A percentile compares a stretch with the other conserved stretches of the same genome.
Conservation (phyloP, 2,888 invertebrate genomes). For the Ormia ochracea region DNA sequence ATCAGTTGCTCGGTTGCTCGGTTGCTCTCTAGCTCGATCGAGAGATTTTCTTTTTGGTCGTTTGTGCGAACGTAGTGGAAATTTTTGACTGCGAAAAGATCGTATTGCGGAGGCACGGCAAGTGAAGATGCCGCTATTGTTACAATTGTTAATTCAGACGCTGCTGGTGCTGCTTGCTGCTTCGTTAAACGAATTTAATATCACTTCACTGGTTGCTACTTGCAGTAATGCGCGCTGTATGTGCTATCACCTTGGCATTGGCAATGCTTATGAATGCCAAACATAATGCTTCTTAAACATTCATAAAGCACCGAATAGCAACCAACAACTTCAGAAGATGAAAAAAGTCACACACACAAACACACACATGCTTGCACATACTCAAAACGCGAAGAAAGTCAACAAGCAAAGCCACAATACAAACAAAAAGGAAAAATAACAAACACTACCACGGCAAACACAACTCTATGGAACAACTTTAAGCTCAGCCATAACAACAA, state of each 20-base stretch:
- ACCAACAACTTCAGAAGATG: slow-evolving; percentile 14
- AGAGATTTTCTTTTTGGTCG: slow-evolving; percentile 44
- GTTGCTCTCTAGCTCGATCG: slow-evolving; percentile 31
- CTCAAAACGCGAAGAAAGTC: slow-evolving; percentile 48
- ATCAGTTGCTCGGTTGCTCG: slow-evolving; percentile 38
- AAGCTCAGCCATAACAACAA: slow-evolving; percentile 37
- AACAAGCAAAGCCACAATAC: slow-evolving; percentile 43
- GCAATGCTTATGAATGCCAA: slow-evolving; percentile 72
- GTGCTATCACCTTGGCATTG: slow-evolving; percentile 75
- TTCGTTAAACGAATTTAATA: slow-evolving; percentile 15
- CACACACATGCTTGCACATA: neutral
- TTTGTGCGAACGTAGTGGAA: slow-evolving; percentile 8
- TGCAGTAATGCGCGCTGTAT: slow-evolving; percentile 65
- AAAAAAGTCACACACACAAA: neutral
- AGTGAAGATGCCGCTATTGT: slow-evolving; percentile 65
- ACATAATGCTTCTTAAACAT: slow-evolving; percentile 54
- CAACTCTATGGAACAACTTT: slow-evolving; percentile 42
- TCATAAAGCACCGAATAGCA: slow-evolving; percentile 27
- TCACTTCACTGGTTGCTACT: slow-evolving; percentile 36
- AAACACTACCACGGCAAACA: slow-evolving; percentile 1
- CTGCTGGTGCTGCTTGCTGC: slow-evolving; percentile 33
- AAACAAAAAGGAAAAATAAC: neutral
- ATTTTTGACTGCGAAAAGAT: slow-evolving; percentile 57
- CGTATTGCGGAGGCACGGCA: slow-evolving; percentile 40
- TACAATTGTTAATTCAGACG: slow-evolving; percentile 23